Base-by-base conservation (phyloP, 2,888 invertebrate genomes). In the Eupithecia abbreviata region DNA sequence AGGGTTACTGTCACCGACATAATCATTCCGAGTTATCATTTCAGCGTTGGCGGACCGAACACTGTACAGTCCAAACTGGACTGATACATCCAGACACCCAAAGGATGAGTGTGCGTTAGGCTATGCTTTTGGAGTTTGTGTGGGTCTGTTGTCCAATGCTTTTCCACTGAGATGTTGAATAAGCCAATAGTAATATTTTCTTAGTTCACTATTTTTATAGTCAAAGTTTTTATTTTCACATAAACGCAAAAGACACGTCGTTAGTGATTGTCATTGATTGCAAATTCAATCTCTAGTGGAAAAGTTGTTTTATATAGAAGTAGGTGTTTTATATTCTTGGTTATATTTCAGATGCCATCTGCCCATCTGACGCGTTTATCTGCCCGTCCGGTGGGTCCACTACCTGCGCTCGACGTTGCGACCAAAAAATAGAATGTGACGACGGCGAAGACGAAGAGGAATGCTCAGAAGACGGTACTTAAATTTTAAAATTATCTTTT, bases 401-500 rank as follows among this genome's bases (percentile, higher is more conserved):
- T 15, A 73, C 74, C 3, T 94, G 94, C 77, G 94, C 89, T 0
- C 83, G 66, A 2, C 86, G 81, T 49, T 94, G 94, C 90, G 95
- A 97, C 86, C 90, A 91, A 69, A 82, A 83, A 15, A 74, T 71
- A 4, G 96, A 96, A 84, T 96, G 96, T 87, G 90, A 93, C 80
- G 95, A 95, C 82, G 95, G 94, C 47, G 96, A 96, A 85, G 97
- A 97, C 85, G 97, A 97, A 87, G 89, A 89, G 30, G 91, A 93
- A 80, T 97, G 97, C 90, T 92, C 2, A 4, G 71, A 73, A 41
- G 71, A 76, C 2, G 88, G 88, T 82, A 81, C 42, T 51, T 15
- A 9, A 3, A 43, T 45, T 45, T 68, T 3, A 18, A 66, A 42
- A 13, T 42, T 66, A 42, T 30, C 30, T 62, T 12, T 18, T 10